These are phyloP conservation scores for Apis laboriosa DNA, from an alignment of 1,140 invertebrate species.

Conservation along the genomic window DNA sequence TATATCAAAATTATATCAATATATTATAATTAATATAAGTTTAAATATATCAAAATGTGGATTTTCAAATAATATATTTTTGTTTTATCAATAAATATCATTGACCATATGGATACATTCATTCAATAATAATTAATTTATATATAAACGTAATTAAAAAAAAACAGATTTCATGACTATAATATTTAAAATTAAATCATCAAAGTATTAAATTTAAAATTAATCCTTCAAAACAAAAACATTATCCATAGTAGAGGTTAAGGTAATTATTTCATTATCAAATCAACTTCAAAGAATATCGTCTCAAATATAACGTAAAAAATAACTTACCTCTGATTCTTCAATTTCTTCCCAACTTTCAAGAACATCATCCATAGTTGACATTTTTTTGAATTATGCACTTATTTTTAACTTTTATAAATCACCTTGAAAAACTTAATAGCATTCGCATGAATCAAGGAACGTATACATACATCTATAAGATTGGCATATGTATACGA, in stretches of 20 bases:
- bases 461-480: background rate
- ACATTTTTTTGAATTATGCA: slow-evolving; percentile 70
- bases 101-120: slow-evolving; percentile 22
- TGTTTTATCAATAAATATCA: slow-evolving; percentile 3
- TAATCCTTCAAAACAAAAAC: slow-evolving; percentile 11
- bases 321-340: slow-evolving; percentile 83
- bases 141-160: background rate
- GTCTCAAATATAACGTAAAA: background rate
- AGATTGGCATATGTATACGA: background rate
- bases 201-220: slow-evolving; percentile 3
- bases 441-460: slow-evolving; percentile 30
- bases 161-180: background rate
- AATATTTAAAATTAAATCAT: background rate
- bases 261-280: slow-evolving; percentile 14
- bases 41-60: background rate
- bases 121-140: slow-evolving; percentile 4
- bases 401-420: slow-evolving; percentile 23
- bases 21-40: background rate
- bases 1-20: background rate
- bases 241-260: slow-evolving; percentile 45
- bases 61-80: slow-evolving; percentile 22
- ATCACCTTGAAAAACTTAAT: slow-evolving; percentile 35
- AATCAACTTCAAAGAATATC: background rate
- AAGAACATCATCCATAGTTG: slow-evolving; percentile 83
- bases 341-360: slow-evolving; percentile 93